Evolutionary conservation across 2,113 vertebrate species (phyloP), one percentile per base, ranked within the genome.

Genomic region (Anas platyrhynchos): DNA sequence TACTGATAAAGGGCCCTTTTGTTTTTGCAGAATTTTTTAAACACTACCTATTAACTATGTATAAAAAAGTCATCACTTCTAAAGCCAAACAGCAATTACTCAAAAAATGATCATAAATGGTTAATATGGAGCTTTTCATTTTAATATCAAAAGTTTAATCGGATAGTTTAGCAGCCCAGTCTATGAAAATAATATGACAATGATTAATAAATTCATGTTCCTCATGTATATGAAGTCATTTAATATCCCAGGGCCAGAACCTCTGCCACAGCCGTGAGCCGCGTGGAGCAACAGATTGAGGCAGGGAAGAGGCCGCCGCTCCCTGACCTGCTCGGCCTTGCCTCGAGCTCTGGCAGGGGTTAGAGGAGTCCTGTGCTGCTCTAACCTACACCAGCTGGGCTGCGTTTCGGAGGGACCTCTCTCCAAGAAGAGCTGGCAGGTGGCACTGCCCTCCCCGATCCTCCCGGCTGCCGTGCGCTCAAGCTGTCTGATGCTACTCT

Each of bases 201-300:
- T 59, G 66, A 85, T 66, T 86, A 89, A 91, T 78, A 91, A 91
- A 92, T 61, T 69, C 2, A 32, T 74, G 34, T 91, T 79, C 56
- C 25, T 66, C 23, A 52, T 50, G 29, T 21, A 23, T 27, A 27
- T 5, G 38, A 91, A 71, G 71, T 4, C 16, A 71, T 66, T 85
- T 82, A 71, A 44, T 23, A 82, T 52, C 25, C 27, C 29, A 44
- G 56, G 50, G 38, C 38, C 76, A 66, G 44, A 86, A 74, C 38
- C 44, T 36, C n/a, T 77, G 65, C 55, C 38, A 13, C 10, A 77
- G 74, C 43, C 26, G 36, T 18, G 27, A 31, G 36, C 29, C 31
- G 52, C 58, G 9, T 16, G 54, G 72, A 62, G 48, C 16, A 62
- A 54, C 41, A 76, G 63, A 44, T 9, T 29, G 21, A 1, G 6